phyloP scores from a whole-genome alignment of 2,888 invertebrate species.

The Halictus ligatus region DNA sequence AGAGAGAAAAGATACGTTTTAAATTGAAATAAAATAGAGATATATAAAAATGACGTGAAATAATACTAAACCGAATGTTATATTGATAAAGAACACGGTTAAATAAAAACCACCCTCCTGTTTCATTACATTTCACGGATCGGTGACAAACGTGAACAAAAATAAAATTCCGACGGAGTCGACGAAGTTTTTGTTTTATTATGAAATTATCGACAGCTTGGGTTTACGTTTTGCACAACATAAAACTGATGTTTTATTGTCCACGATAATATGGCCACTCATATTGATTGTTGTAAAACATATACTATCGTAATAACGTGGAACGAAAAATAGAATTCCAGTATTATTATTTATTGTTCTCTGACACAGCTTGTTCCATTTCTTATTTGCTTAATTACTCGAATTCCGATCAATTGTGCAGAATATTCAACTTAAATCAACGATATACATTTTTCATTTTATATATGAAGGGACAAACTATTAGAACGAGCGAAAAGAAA shows the following conservation, averaged over 20 bases:
- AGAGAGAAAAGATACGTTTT: not conserved
- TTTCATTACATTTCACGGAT: not conserved
- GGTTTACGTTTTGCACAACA: not conserved
- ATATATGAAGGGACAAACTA: not conserved
- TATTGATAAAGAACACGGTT: not conserved
- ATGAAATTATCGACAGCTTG: not conserved
- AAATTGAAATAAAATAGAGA: not conserved
- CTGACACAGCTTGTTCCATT: not conserved
- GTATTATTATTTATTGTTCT: not conserved
- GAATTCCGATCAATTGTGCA: not conserved
- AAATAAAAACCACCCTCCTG: not conserved
- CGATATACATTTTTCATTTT: not conserved
- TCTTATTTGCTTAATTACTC: not conserved
- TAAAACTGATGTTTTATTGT: not conserved
- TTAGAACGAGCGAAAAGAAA: not conserved
- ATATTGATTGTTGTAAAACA: not conserved
- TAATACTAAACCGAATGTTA: not conserved
- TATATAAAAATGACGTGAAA: not conserved
- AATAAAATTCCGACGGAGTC: not conserved
- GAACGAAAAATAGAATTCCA: not conserved
- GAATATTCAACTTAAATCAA: not conserved
- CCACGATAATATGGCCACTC: not conserved
- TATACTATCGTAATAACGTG: no score
- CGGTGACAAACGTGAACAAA: not conserved
- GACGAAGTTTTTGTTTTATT: not conserved